Conservation (phyloP, 2,113 vertebrate genomes). For the Vanacampus margaritifer region DNA sequence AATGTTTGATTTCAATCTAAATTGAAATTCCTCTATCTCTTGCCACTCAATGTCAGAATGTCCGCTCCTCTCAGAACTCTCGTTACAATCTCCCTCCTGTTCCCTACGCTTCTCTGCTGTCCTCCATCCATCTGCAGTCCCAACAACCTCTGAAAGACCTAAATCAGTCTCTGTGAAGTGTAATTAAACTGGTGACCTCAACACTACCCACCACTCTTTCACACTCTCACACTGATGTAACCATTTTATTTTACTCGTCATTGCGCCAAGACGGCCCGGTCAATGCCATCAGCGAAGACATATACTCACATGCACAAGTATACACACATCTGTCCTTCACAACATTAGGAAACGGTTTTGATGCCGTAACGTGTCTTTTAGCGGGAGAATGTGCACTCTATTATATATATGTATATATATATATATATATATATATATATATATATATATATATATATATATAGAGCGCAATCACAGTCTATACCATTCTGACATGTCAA, state of each 20-base stretch:
- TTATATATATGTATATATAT: too few relatives aligned
- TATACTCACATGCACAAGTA: slow-evolving; percentile 8
- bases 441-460: too few relatives aligned
- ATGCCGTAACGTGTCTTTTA: slow-evolving; percentile 2
- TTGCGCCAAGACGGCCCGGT: slow-evolving; percentile 4
- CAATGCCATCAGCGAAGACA: slow-evolving; percentile 1
- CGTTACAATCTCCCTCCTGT: slow-evolving; percentile 3
- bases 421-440: too few relatives aligned
- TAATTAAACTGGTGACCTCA: slow-evolving; percentile 64
- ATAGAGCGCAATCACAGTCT: too few relatives aligned
- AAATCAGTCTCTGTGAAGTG: slow-evolving; percentile 61
- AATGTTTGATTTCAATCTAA: slow-evolving; percentile 36
- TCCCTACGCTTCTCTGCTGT: slow-evolving; percentile 6
- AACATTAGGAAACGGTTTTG: neutral
- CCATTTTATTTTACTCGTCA: slow-evolving; percentile 42
- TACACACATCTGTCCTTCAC: slow-evolving; percentile 5
- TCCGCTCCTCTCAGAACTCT: slow-evolving; percentile 16
- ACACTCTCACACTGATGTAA: slow-evolving; percentile 45
- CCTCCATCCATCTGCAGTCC: slow-evolving; percentile 33
- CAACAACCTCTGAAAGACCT: slow-evolving; percentile 41
- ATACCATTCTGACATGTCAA: too few relatives aligned
- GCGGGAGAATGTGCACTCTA: neutral
- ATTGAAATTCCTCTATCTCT: slow-evolving; percentile 38
- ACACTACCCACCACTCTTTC: slow-evolving; percentile 37
- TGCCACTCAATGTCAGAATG: slow-evolving; percentile 22